A percentile compares a stretch with the other conserved stretches of the same genome.
These are phyloP conservation scores for Anthrax anthrax DNA, from an alignment of 2,888 invertebrate genomes.

Conservation along the genomic window DNA sequence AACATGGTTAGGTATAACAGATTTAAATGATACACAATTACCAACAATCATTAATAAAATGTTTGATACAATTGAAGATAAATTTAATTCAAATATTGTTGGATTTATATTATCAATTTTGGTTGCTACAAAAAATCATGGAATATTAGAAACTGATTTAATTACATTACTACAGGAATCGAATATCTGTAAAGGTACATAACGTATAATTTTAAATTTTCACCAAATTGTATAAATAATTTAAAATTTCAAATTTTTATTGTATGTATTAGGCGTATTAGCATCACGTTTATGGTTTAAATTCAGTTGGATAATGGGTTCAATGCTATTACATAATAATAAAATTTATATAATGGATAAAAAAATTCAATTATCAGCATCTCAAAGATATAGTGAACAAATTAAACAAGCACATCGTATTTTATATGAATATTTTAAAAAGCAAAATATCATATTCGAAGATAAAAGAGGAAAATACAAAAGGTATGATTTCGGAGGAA, in stretches of 20 bases:
- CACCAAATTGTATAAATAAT: background rate
- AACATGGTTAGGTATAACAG: constrained; percentile 44
- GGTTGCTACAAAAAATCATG: constrained; percentile 59
- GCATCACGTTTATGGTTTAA: constrained; percentile 28
- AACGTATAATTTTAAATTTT: background rate
- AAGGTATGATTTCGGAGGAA: too few species aligned
- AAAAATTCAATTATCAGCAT: constrained; percentile 24
- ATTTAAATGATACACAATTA: constrained; percentile 40
- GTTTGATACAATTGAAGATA: constrained; percentile 48
- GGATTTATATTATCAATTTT: constrained; percentile 55
- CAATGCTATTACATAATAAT: constrained; percentile 29
- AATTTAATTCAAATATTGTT: constrained; percentile 50
- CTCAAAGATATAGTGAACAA: constrained; percentile 21
- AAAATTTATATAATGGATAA: constrained; percentile 31
- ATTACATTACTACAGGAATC: constrained; percentile 36
- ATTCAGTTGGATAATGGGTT: constrained; percentile 35
- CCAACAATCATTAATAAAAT: constrained; percentile 48
- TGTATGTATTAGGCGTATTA: background rate
- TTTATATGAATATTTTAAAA: constrained; percentile 14
- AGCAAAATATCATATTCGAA: constrained; percentile 12
- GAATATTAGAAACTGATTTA: constrained; percentile 69
- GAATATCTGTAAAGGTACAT: background rate
- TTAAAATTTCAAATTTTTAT: background rate
- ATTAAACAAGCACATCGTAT: constrained; percentile 11
- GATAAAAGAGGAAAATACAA: constrained; percentile 17